Percentiles rank a stretch among this genome's conserved stretches.
Evolutionary conservation across 64 coral and sea anemone species (phyloP).

Genomic region (Trachythela sp.): DNA sequence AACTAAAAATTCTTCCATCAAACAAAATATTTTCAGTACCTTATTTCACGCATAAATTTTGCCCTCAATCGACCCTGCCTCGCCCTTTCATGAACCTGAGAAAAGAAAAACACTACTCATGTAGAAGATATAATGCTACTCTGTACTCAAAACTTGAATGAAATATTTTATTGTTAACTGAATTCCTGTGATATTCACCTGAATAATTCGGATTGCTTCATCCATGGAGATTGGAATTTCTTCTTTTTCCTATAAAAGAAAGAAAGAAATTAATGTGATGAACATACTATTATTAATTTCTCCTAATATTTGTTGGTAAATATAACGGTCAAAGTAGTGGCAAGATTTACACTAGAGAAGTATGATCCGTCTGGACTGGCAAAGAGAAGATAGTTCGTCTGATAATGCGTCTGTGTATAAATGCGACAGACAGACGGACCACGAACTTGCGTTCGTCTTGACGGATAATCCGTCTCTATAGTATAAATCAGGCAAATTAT

Average conservation of each 20-base stretch:
- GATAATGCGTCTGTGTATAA: no score
- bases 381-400: no score
- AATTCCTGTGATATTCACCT: slow-evolving; percentile 40
- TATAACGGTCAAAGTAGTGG: no score
- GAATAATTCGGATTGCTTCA: slow-evolving; percentile 91
- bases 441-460: no score
- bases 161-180: no score
- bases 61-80: slow-evolving; percentile 91
- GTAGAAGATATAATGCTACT: no score
- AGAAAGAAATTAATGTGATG: background rate
- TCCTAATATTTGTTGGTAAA: no score
- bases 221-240: slow-evolving; percentile 84
- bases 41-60: slow-evolving; percentile 99
- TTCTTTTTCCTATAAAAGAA: slow-evolving; percentile 67
- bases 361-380: no score
- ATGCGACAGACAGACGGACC: no score
- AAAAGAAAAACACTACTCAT: background rate
- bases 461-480: no score
- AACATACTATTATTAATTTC: background rate
- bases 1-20: background rate
- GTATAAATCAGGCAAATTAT: background rate
- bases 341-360: no score
- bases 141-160: no score
- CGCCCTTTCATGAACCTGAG: slow-evolving; percentile 92
- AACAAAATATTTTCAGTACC: slow-evolving; percentile 22